Evolutionary conservation across 2,888 invertebrate species (phyloP).

Genomic region (Magallana nippona): DNA sequence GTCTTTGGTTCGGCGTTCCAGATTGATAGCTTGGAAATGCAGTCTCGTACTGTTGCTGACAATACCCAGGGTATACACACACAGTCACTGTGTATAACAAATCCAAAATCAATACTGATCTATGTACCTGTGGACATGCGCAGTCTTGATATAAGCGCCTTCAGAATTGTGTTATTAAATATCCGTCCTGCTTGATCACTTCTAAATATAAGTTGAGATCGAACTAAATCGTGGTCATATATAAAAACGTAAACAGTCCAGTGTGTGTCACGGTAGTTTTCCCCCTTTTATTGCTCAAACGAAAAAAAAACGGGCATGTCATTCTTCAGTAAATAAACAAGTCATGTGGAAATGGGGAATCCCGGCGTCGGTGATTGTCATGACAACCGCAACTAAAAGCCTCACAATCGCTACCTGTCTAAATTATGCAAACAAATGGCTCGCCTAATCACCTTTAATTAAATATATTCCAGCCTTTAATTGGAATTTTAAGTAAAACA

Average conservation of each 20-base stretch:
- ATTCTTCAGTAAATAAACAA: neutral
- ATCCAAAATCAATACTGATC: neutral
- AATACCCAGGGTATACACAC: too few relatives aligned
- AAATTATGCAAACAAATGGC: neutral
- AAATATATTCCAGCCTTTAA: neutral
- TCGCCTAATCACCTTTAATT: neutral
- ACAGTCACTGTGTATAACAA: neutral
- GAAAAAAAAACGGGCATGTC: neutral
- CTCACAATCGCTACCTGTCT: neutral
- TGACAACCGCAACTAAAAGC: neutral
- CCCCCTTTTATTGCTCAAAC: too few relatives aligned
- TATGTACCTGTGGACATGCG: constrained; percentile 8
- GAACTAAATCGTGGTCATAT: too few relatives aligned
- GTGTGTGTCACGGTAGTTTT: too few relatives aligned
- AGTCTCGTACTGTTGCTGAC: neutral
- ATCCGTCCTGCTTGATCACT: neutral
- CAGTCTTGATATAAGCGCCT: neutral
- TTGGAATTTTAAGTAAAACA: too few relatives aligned
- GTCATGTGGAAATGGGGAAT: neutral
- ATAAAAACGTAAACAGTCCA: too few relatives aligned
- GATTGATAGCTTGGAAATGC: neutral
- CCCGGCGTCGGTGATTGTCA: constrained; percentile 6
- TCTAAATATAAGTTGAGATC: neutral
- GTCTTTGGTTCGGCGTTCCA: neutral
- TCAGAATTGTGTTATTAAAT: too few relatives aligned